Base-by-base conservation (phyloP, 1,140 invertebrate species). In the Galendromus occidentalis region DNA sequence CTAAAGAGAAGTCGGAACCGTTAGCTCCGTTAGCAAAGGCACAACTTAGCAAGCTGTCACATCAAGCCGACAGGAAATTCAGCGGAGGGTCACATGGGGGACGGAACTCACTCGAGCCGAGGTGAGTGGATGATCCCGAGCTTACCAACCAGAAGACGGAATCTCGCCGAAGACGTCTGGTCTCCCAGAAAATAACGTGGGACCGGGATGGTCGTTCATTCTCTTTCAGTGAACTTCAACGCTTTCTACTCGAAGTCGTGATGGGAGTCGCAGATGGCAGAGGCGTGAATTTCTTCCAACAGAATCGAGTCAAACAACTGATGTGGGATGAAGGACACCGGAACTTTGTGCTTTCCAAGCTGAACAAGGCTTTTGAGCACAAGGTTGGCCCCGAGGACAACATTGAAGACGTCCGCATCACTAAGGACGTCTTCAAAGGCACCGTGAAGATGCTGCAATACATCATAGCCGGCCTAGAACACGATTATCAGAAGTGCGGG, bases 321-420 rank as follows among this genome's bases (percentile, higher is more conserved):
- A 94, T 99, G 90, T 95, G 98, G 76, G 94, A 98, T 76, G 96
- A 99, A 78, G 96, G 88, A 65, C 95, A 98, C 78, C 80, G 96
- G 33, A 95, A 93, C 74, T 85, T 98, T 75, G 87, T 97, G 9
- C 83, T 98, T 1, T 90, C 87, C 63, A 91, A 95, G 73, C 78
- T 99, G 7, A 98, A 98, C 75, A 86, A 87, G 69, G 92, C 91
- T 67, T 80, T 97, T 20, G 91, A 93, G 71, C 84, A 84, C 69
- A 96, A 94, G 77, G 86, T 96, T 44, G 86, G 86, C 64, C 91
- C 93, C 1, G 89, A 94, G 75, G 89, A 95, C 78, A 91, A 95
- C 74, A 88, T 98, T 59, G 92, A 96, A 74, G 94, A 98, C 81
- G 89, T 97, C 76, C 39, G 39, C 29, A 66, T 12, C 28, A 83